Base-by-base conservation (phyloP, 2,113 vertebrate species). In the Fulica atra region DNA sequence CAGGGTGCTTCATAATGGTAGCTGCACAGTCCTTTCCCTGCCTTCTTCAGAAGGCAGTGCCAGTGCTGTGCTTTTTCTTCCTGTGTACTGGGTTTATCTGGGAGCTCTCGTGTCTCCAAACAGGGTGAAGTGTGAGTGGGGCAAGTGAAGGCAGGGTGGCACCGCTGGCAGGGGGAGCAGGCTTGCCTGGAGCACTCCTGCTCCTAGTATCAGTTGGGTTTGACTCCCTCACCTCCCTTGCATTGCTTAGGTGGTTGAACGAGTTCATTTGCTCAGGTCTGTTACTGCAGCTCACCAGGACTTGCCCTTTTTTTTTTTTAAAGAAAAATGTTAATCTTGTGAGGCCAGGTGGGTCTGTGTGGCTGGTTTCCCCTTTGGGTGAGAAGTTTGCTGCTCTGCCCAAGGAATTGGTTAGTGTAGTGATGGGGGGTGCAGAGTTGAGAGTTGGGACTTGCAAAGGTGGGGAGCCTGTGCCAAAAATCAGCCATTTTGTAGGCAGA, bases 401-500 rank as follows among this genome's bases (percentile, higher is more conserved):
- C 42, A 35, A 28, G 40, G n/a, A 72, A 54, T 17, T 5, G 1
- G 13, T 69, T 70, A 61, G 18, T 46, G 14, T 46, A 36, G 28
- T 33, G 46, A n/a, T 4, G 1, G 79, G 66, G 70, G 77, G 50
- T 90, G 90, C 60, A 21, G 57, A 72, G 20, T 51, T 13, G 14
- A 51, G 81, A 23, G 79, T 18, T 81, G 31, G 56, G 64, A 86
- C 72, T 80, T 71, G 77, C 48, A 78, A 8, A 21, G 76, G 19
- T 93, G 53, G 42, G 56, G 82, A 64, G 24, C 56, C 44, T 69
- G 88, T 86, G 95, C 93, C 68, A 86, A 88, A 92, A 66, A 14
- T 23, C 68, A 53, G 76, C 88, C 92, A 57, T 95, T 95, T 92
- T 88, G 40, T 93, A 72, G 85, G 64, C 69, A 81, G 48, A 31